Evolutionary conservation across 2,888 invertebrate genomes (phyloP), one percentile per base, ranked within the genome.

Genomic region (Phyto melanocephala): DNA sequence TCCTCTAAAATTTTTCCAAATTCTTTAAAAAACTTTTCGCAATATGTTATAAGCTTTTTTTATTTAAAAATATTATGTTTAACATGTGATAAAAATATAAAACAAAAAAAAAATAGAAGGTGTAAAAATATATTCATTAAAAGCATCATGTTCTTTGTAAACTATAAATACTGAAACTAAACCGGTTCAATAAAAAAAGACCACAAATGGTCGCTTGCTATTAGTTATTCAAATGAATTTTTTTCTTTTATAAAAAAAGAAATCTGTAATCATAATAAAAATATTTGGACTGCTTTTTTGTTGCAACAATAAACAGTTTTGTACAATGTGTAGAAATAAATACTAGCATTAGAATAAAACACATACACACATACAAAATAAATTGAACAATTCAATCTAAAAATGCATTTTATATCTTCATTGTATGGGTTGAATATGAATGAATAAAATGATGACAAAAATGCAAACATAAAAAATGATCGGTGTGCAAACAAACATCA

Each of bases 401-500:
- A 68, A 11, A 45, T 33, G 17, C 10, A 40, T 70, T 28, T 15
- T 40, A 8, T 35, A 3, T 20, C 56, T 56, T 13, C 6, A 42
- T 42, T 15, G 20, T 28, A 40, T 15, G n/a, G 1, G 20, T n/a
- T 47, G 15, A 28, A 56, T 70, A 17, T 35, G 15, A 35, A 65
- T 65, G 17, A 35, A 37, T n/a, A n/a, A n/a, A n/a, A n/a, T n/a
- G n/a, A 42, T 45, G 56, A 45, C 15, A 35, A 33, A 58, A 40
- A 75, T 65, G 63, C 20, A 65, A 75, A 75, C 56, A 40, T 35
- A 56, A 47, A 75, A 65, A 62, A 70, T 58, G 56, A 58, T 70
- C 20, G 28, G n/a, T 45, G 54, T 45, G 74, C 77, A 76, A 75
- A 80, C 54, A 28, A 35, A 15, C 63, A 60, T 81, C 22, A 76